Evolutionary conservation across 2,888 invertebrate species (phyloP).

Genomic region (Syrista parreyssii): DNA sequence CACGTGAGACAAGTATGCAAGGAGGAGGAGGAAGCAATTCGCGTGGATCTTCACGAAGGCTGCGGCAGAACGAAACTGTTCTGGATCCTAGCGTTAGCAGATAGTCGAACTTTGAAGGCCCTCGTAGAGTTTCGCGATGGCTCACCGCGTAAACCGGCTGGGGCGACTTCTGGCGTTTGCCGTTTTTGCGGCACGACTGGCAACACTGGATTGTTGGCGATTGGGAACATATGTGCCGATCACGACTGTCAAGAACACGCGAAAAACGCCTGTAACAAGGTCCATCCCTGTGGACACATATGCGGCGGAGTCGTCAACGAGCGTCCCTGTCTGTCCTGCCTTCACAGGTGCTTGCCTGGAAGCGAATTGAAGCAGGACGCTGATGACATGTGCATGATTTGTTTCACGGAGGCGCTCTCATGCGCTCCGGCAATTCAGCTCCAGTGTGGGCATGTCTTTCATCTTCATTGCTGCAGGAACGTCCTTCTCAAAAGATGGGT

Average conservation of each 20-base stretch:
- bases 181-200: constrained; percentile 91
- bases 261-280: constrained; percentile 83
- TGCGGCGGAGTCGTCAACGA: constrained; percentile 95
- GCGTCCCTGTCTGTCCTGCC: constrained; percentile 86
- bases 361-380: constrained; percentile 87
- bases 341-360: constrained; percentile 80
- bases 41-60: constrained; percentile 96
- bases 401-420: constrained; percentile 96
- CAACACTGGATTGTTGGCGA: constrained; percentile 85
- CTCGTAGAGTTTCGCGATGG: constrained; percentile 91
- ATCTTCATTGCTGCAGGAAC: constrained; percentile 89
- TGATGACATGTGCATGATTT: constrained; percentile 99
- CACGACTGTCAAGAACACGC: constrained; percentile 90
- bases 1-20: constrained; percentile 94
- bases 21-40: constrained; percentile 95
- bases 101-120: constrained; percentile 91
- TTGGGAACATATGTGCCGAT: constrained; percentile 94
- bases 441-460: constrained; percentile 96
- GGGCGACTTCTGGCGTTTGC: constrained; percentile 76
- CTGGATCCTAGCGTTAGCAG: constrained; percentile 93
- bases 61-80: constrained; percentile 96
- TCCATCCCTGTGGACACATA: constrained; percentile 88
- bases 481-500: constrained; percentile 90
- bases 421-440: constrained; percentile 94
- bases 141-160: constrained; percentile 68